Percentiles rank a stretch among this genome's conserved stretches.
phyloP scores from a whole-genome alignment of 2,113 vertebrate species.

The Peromyscus leucopus region DNA sequence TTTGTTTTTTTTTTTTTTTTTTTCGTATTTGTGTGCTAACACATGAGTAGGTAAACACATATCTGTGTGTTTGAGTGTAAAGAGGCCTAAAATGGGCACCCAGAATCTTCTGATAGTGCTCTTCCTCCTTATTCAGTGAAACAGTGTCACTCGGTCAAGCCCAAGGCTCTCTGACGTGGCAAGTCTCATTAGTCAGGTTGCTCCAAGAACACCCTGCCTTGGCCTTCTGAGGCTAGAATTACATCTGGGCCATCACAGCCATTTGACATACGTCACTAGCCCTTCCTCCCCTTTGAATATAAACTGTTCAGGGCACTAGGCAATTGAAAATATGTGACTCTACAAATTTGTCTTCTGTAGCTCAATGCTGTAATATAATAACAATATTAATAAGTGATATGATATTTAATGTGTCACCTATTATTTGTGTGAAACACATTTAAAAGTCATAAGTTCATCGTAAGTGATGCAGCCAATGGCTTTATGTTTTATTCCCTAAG shows the following conservation, averaged over 20 bases:
- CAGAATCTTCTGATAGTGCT: neutral
- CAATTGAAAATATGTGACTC: neutral
- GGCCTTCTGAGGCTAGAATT: neutral
- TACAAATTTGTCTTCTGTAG: neutral
- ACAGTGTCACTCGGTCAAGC: neutral
- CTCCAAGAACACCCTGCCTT: neutral
- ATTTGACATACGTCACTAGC: neutral
- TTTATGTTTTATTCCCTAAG: neutral
- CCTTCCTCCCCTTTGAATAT: neutral
- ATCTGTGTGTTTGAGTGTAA: neutral
- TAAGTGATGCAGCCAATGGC: neutral
- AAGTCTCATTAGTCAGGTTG: neutral
- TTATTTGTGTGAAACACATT: neutral
- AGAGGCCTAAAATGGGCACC: neutral
- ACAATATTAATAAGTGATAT: neutral
- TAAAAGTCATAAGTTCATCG: neutral
- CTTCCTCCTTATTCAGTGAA: neutral
- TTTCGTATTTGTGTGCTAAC: neutral
- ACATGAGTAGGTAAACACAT: neutral
- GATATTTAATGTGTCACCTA: neutral
- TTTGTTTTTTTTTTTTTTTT: too few species aligned
- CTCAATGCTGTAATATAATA: neutral
- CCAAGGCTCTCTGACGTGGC: neutral
- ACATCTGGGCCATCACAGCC: neutral
- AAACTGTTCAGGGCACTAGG: neutral